Evolutionary conservation across 1,140 invertebrate genomes (phyloP), one percentile per base, ranked within the genome.

Genomic region (Achroia grisella): DNA sequence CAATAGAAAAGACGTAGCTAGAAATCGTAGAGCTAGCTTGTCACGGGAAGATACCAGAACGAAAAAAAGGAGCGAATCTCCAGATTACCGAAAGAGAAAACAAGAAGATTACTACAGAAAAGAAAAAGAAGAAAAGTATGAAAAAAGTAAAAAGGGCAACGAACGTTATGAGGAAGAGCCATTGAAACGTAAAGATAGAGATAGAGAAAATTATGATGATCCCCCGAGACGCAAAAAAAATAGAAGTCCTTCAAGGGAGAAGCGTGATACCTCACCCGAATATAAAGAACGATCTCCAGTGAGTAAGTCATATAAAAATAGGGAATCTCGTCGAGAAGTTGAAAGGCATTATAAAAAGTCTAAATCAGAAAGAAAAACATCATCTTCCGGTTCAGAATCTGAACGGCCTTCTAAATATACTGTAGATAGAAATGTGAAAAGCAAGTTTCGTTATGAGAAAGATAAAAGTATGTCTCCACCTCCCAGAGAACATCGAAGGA

Each of bases 311-410:
- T 39, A 48, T 29, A 67, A 61, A 28, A 66, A 52, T 27, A 64
- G 48, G 44, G 62, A 72, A 33, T 56, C 48, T 30, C 56, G 56
- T 10, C 65, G 70, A 43, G 72, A 72, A 23, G 40, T 56, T 9
- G 69, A 71, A 9, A 66, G 58, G 54, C 58, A 55, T 48, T 63
- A 71, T 36, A 84, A 78, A 58, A 69, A 56, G 27, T 49, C 50
- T 0, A 57, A 52, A 46, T 15, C 51, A 9, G 52, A 63, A 31
- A 53, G 54, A 42, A 62, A 52, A n/a, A 45, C 47, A 10, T 52
- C 66, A 0, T 67, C 68, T 6, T 71, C 70, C 4, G 72, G 72
- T 14, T 69, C 71, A 2, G 75, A 75, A 39, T 13, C 49, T 8
- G 73, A 82, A 46, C 44, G 48, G n/a, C 41, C 58, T 9, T 52